Percentiles rank a stretch among this genome's conserved stretches.
Conservation (phyloP, 2,797 vertebrate genomes). For the Falco naumanni region DNA sequence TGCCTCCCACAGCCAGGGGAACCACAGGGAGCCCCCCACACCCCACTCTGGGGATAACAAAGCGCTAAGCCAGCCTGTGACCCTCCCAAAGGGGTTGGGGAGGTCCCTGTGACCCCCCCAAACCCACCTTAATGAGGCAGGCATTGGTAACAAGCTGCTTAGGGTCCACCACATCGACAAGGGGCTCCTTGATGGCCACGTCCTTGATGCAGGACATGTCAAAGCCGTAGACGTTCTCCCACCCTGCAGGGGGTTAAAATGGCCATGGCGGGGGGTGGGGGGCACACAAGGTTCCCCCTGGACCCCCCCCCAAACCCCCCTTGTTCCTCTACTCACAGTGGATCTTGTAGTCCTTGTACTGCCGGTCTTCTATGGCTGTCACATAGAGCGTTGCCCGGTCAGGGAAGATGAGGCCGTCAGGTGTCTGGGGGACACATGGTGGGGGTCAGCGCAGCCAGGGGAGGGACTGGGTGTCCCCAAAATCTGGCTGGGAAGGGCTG, state of each 20-base stretch:
- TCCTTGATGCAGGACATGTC: neutral
- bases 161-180: neutral
- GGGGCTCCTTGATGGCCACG: neutral
- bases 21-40: no score
- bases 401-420: slow-evolving; percentile 92
- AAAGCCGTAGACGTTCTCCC: neutral
- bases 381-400: slow-evolving; percentile 90
- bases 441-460: no score
- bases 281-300: no score
- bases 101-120: neutral
- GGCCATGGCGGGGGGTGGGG: neutral
- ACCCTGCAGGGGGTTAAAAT: neutral
- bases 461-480: no score
- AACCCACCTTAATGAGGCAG: neutral
- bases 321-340: slow-evolving; percentile 83
- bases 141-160: neutral
- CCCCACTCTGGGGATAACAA: no score
- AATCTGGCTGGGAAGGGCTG: no score
- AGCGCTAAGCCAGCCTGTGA: neutral
- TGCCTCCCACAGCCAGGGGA: no score
- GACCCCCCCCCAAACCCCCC: neutral
- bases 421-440: slow-evolving; percentile 76
- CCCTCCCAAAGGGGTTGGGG: no score
- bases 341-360: slow-evolving; percentile 97
- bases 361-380: slow-evolving; percentile 86